phyloP scores from a whole-genome alignment of 2,888 invertebrate genomes.

The Lutraria lutraria region DNA sequence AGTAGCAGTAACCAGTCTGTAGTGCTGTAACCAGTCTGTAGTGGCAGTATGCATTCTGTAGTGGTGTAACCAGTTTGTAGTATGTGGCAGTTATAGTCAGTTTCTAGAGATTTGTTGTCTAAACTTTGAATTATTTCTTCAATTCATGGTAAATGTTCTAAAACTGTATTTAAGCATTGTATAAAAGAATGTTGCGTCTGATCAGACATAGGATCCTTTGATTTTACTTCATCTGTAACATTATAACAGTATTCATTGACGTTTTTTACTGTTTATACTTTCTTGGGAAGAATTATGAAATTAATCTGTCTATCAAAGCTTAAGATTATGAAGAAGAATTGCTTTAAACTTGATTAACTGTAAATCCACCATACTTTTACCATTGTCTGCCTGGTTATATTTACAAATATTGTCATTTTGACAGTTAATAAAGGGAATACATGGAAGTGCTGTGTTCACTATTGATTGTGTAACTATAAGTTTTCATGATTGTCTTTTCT shows the following conservation, averaged over 20 bases:
- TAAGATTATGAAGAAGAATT: neutral
- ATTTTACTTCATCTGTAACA: neutral
- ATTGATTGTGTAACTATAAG: neutral
- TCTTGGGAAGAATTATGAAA: slow-evolving; percentile 3
- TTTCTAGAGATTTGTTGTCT: neutral
- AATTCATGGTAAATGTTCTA: neutral
- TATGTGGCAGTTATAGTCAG: too few relatives aligned
- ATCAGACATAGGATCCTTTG: neutral
- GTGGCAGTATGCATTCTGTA: too few relatives aligned
- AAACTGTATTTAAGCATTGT: neutral
- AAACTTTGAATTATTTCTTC: neutral
- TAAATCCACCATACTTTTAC: neutral
- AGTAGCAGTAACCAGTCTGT: too few relatives aligned
- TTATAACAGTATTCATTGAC: neutral
- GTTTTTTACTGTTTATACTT: neutral
- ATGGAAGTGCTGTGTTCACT: neutral
- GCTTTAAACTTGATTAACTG: neutral
- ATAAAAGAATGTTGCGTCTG: neutral
- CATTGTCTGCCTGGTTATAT: neutral
- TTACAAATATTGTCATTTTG: slow-evolving; percentile 22
- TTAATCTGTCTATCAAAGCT: slow-evolving; percentile 4
- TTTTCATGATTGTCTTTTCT: neutral
- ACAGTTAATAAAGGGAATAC: neutral
- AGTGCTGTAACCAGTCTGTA: too few relatives aligned
- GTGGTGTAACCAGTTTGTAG: too few relatives aligned